phyloP scores from a whole-genome alignment of 2,797 vertebrate species.

The Typhlichthys subterraneus region DNA sequence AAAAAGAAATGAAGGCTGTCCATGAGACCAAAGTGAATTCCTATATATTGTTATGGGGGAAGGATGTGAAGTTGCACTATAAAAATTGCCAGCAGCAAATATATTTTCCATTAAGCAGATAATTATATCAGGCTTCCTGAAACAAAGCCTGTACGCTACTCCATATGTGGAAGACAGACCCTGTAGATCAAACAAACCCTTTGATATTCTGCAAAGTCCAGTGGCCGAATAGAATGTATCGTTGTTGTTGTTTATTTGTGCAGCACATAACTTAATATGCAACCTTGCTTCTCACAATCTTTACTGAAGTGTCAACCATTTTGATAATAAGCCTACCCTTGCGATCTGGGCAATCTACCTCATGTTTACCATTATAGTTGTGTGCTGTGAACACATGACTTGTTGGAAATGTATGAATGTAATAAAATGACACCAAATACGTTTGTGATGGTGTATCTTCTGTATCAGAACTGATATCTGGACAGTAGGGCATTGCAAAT shows the following conservation, averaged over 20 bases:
- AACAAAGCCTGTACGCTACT: conserved; percentile 33
- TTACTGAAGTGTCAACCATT: conserved; percentile 74
- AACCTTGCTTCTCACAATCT: conserved; percentile 89
- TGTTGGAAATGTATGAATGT: conserved; percentile 87
- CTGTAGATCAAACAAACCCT: conserved; percentile 37
- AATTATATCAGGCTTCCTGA: conserved; percentile 29
- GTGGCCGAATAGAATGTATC: conserved; percentile 62
- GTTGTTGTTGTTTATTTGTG: conserved; percentile 48
- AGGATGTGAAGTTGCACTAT: conserved; percentile 75
- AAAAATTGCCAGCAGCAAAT: conserved; percentile 63
- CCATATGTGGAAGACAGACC: conserved; percentile 29
- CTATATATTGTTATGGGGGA: conserved; percentile 51
- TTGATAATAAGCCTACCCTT: conserved; percentile 51
- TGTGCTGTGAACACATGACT: conserved; percentile 82
- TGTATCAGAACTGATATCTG: not conserved
- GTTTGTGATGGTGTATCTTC: not conserved
- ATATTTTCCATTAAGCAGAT: conserved; percentile 31
- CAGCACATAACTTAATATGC: conserved; percentile 85
- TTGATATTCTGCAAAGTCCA: conserved; percentile 32
- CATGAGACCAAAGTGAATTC: conserved; percentile 65
- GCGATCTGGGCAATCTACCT: conserved; percentile 93
- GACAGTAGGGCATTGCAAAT: not conserved
- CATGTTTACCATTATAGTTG: conserved; percentile 82
- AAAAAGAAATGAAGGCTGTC: conserved; percentile 64
- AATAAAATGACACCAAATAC: conserved; percentile 73